phyloP scores from a whole-genome alignment of 2,888 invertebrate genomes.

The Xestia sexstrigata region DNA sequence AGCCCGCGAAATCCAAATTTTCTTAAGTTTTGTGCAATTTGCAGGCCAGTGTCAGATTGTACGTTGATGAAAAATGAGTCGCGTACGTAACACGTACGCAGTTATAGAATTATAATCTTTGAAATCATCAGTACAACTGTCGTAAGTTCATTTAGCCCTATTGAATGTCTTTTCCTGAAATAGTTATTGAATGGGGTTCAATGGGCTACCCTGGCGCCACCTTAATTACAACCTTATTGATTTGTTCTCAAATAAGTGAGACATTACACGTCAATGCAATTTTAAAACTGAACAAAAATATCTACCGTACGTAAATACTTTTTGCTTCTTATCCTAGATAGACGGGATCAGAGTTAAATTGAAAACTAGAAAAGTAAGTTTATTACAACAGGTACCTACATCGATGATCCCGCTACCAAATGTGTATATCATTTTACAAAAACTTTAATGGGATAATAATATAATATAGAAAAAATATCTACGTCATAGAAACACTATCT shows the following conservation, averaged over 20 bases:
- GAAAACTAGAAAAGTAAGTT: neutral
- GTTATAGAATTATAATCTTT: too few relatives aligned
- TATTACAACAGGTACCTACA: slow-evolving; percentile 7
- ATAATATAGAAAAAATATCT: neutral
- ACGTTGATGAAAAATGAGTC: too few relatives aligned
- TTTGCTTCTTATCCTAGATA: neutral
- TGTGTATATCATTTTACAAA: slow-evolving; percentile 43
- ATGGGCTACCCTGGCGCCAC: too few relatives aligned
- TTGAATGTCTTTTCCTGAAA: too few relatives aligned
- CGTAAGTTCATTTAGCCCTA: too few relatives aligned
- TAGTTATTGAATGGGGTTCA: too few relatives aligned
- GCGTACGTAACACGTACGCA: too few relatives aligned
- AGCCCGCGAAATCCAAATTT: too few relatives aligned
- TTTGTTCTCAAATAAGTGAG: neutral
- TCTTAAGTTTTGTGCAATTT: too few relatives aligned
- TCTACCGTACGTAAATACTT: slow-evolving; percentile 6
- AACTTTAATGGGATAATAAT: slow-evolving; percentile 21
- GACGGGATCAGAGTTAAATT: neutral
- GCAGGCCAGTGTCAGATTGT: too few relatives aligned
- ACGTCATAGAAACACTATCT: slow-evolving; percentile 15
- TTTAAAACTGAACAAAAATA: neutral
- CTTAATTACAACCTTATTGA: neutral
- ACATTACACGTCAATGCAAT: neutral
- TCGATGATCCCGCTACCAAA: slow-evolving; percentile 25
- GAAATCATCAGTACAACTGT: too few relatives aligned